Evolutionary conservation across 1,140 invertebrate species (phyloP).

Genomic region (Phthorimaea operculella): DNA sequence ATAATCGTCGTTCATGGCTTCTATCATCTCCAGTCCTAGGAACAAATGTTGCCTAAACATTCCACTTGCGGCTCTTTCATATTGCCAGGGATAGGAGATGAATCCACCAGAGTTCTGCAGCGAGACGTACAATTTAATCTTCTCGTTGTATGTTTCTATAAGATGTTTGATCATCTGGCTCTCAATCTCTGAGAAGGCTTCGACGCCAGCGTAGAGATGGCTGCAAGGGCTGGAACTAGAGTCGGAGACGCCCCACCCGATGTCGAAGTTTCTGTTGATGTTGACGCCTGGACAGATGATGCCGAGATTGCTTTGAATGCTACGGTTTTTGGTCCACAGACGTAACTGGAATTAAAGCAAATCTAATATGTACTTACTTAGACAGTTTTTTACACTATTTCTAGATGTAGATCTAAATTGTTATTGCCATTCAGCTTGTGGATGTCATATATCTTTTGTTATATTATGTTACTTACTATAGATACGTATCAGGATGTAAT

Average conservation of each 20-base stretch:
- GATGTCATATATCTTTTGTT: too few relatives aligned
- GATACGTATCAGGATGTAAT: too few relatives aligned
- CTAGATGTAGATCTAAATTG: not conserved
- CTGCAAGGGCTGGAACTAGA: slow-evolving; percentile 50
- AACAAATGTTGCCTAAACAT: slow-evolving; percentile 45
- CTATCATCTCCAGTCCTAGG: slow-evolving; percentile 33
- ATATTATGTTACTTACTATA: too few relatives aligned
- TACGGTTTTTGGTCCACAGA: slow-evolving; percentile 41
- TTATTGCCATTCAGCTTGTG: not conserved
- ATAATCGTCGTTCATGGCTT: slow-evolving; percentile 29
- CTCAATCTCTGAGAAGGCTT: slow-evolving; percentile 43
- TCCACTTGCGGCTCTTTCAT: slow-evolving; percentile 45
- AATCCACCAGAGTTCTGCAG: slow-evolving; percentile 45
- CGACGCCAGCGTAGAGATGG: slow-evolving; percentile 34
- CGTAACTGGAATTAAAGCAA: slow-evolving; percentile 35
- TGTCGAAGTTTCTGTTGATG: slow-evolving; percentile 47
- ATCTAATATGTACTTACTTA: too few relatives aligned
- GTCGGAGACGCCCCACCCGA: slow-evolving; percentile 38
- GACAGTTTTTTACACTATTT: not conserved
- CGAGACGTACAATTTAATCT: slow-evolving; percentile 36
- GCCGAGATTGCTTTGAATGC: slow-evolving; percentile 31
- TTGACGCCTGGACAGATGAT: slow-evolving; percentile 49
- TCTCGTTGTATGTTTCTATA: slow-evolving; percentile 23
- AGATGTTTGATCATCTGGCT: slow-evolving; percentile 26
- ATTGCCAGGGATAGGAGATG: slow-evolving; percentile 49